A percentile compares a stretch with the other conserved stretches of the same genome.
These are phyloP conservation scores for Gopherus flavomarginatus DNA, from an alignment of 2,113 vertebrate species.

Conservation along the genomic window DNA sequence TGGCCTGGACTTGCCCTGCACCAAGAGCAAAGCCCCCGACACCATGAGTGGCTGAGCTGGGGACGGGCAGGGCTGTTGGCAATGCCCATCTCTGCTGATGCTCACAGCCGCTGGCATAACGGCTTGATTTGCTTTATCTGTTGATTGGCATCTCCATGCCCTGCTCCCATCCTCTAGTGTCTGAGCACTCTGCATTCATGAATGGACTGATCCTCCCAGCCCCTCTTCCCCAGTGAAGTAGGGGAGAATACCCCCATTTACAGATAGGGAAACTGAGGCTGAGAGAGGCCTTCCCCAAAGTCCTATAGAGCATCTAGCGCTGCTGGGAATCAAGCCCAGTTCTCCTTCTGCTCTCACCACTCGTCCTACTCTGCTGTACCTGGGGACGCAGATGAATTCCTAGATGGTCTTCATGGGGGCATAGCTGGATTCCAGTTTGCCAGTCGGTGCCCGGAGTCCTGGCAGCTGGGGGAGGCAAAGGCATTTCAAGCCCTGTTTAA, in stretches of 20 bases:
- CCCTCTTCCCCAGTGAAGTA: neutral
- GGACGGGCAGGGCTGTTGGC: too few species aligned
- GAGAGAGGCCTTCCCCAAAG: neutral
- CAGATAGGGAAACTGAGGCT: neutral
- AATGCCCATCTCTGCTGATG: neutral
- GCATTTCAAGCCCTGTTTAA: neutral
- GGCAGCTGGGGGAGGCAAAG: neutral
- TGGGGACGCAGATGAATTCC: neutral
- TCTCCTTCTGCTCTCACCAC: neutral
- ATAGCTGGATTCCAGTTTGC: too few species aligned
- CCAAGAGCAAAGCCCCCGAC: too few species aligned
- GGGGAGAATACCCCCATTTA: neutral
- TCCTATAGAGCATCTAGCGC: neutral
- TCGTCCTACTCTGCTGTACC: neutral
- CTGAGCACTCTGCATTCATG: too few species aligned
- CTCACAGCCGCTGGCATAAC: neutral
- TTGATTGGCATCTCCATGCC: too few species aligned
- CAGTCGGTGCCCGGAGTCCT: neutral
- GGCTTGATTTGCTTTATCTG: too few species aligned
- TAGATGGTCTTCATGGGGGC: too few species aligned
- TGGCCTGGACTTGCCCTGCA: too few species aligned
- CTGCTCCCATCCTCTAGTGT: too few species aligned
- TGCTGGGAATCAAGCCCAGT: neutral
- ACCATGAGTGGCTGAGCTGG: too few species aligned
- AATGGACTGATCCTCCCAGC: too few species aligned